Conservation (phyloP, 2,113 vertebrate species). For the Tetraodon nigroviridis region DNA sequence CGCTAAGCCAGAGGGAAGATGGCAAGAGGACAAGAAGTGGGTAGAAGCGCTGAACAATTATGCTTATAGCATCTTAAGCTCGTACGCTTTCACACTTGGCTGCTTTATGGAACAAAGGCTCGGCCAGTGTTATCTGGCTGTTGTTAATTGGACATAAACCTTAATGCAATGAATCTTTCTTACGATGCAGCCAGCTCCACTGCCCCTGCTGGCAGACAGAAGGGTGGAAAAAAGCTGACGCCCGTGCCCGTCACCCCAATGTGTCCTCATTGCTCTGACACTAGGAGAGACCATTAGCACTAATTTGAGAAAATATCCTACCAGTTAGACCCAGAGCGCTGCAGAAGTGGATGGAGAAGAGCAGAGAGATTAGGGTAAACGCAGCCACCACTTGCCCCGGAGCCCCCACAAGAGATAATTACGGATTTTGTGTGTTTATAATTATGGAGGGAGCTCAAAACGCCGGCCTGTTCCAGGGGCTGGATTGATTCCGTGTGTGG, state of each 20-base stretch:
- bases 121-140: slow-evolving; percentile 33
- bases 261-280: slow-evolving; percentile 65
- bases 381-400: slow-evolving; percentile 49
- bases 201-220: slow-evolving; percentile 48
- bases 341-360: slow-evolving; percentile 54
- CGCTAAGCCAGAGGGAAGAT: slow-evolving; percentile 36
- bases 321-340: slow-evolving; percentile 63
- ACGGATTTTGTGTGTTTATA: slow-evolving; percentile 70
- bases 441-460: slow-evolving; percentile 66
- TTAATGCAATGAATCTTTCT: slow-evolving; percentile 64
- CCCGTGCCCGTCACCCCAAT: slow-evolving; percentile 53
- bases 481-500: slow-evolving; percentile 66
- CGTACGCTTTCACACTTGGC: slow-evolving; percentile 42
- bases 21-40: slow-evolving; percentile 47
- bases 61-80: slow-evolving; percentile 45
- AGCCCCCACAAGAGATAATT: slow-evolving; percentile 64
- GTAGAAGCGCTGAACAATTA: slow-evolving; percentile 53
- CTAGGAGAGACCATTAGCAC: slow-evolving; percentile 62
- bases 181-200: slow-evolving; percentile 49
- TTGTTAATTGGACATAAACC: slow-evolving; percentile 71
- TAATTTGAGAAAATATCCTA: slow-evolving; percentile 71
- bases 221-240: slow-evolving; percentile 47
- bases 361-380: slow-evolving; percentile 50
- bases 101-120: slow-evolving; percentile 25
- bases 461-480: slow-evolving; percentile 57